Percentiles rank a stretch among this genome's conserved stretches.
Conservation (phyloP, 2,797 vertebrate genomes). For the Chanos chanos region DNA sequence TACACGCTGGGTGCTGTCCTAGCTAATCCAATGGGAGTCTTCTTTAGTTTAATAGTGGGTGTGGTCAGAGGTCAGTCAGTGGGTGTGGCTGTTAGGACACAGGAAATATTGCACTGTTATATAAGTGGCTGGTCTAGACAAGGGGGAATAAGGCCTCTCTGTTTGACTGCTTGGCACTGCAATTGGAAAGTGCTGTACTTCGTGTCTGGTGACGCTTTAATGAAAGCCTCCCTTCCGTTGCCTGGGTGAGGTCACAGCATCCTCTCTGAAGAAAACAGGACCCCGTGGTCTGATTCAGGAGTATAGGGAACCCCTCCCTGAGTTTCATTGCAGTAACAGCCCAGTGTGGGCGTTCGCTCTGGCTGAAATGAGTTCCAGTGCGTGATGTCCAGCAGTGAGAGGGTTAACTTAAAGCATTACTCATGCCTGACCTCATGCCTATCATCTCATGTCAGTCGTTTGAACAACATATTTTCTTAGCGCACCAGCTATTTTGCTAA, state of each 20-base stretch:
- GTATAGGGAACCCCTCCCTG: slow-evolving; percentile 30
- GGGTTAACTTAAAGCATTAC: slow-evolving; percentile 36
- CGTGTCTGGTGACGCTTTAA: slow-evolving; percentile 58
- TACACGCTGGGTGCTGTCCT: background rate
- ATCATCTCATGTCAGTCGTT: slow-evolving; percentile 37
- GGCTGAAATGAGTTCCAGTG: too few species aligned
- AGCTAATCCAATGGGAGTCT: slow-evolving; percentile 14
- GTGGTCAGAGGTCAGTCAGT: slow-evolving; percentile 35
- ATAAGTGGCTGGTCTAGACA: slow-evolving; percentile 55
- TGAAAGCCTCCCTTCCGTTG: slow-evolving; percentile 63
- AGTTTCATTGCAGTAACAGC: slow-evolving; percentile 58
- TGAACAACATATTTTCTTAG: slow-evolving; percentile 15
- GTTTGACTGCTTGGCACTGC: slow-evolving; percentile 62
- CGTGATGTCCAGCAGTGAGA: background rate
- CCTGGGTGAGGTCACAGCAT: slow-evolving; percentile 65
- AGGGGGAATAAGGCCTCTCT: slow-evolving; percentile 63
- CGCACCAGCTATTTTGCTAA: slow-evolving; percentile 2
- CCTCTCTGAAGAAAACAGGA: slow-evolving; percentile 53
- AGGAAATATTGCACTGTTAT: slow-evolving; percentile 49
- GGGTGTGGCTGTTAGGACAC: slow-evolving; percentile 1
- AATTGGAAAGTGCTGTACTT: slow-evolving; percentile 68
- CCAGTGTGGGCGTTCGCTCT: too few species aligned
- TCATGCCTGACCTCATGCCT: slow-evolving; percentile 43
- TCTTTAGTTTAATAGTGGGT: slow-evolving; percentile 17
- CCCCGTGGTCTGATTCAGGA: slow-evolving; percentile 41